A percentile compares a stretch with the other conserved stretches of the same genome.
Conservation (phyloP, 2,113 vertebrate genomes). For the Vimba vimba region DNA sequence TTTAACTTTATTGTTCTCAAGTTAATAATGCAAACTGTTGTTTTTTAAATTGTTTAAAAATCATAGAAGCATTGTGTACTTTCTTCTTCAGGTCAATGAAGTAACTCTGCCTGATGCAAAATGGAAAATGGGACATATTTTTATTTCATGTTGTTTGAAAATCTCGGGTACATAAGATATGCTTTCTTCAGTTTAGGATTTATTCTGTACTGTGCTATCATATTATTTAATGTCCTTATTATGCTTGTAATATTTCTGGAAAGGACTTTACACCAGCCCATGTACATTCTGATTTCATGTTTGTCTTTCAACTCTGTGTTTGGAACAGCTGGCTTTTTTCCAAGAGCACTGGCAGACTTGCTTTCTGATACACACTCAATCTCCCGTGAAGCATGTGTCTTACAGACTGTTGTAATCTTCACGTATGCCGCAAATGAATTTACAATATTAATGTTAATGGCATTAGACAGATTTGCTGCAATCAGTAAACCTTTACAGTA, state of each 20-base stretch:
- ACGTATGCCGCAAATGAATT: constrained; percentile 72
- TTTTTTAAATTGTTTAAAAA: not conserved
- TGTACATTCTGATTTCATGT: constrained; percentile 75
- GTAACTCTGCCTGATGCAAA: not conserved
- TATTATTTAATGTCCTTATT: constrained; percentile 42
- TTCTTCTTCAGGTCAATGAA: constrained; percentile 32
- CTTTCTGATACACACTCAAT: constrained; percentile 66
- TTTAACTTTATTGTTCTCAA: no score
- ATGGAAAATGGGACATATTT: constrained; percentile 46
- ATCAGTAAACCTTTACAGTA: constrained; percentile 76
- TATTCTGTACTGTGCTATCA: constrained; percentile 41
- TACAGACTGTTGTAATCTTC: constrained; percentile 74
- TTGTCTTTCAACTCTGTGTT: constrained; percentile 75
- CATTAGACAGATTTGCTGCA: constrained; percentile 74
- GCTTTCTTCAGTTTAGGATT: constrained; percentile 28
- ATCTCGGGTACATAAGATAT: constrained; percentile 41
- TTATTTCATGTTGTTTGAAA: constrained; percentile 50
- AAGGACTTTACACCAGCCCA: constrained; percentile 65
- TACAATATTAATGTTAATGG: constrained; percentile 74
- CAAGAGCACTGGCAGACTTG: constrained; percentile 70
- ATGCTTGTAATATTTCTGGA: constrained; percentile 42
- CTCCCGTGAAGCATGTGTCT: constrained; percentile 63
- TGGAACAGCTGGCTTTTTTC: constrained; percentile 73
- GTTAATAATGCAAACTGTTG: not conserved
- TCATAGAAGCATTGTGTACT: not conserved